A percentile compares a stretch with the other conserved stretches of the same genome.
Conservation (phyloP, 2,797 vertebrate species). For the Toxotes lorentzi region DNA sequence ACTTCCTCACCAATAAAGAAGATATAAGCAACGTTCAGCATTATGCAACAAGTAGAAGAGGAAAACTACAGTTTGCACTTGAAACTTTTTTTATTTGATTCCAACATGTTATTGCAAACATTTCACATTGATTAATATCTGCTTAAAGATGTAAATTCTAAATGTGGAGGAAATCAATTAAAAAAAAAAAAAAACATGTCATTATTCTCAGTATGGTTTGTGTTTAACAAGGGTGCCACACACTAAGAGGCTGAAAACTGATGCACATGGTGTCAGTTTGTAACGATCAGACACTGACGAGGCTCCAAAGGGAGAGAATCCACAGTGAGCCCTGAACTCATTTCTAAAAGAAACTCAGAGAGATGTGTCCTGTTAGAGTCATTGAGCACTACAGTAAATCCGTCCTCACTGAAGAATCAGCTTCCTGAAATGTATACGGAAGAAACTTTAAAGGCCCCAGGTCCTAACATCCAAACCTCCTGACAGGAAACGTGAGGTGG, state of each 20-base stretch:
- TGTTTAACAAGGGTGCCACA: not conserved
- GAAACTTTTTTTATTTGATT: conserved; percentile 42
- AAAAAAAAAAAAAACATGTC: not conserved
- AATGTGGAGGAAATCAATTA: not conserved
- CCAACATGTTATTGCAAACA: conserved; percentile 17
- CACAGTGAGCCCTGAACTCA: not conserved
- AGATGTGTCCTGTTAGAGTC: conserved; percentile 2
- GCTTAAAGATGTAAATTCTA: not conserved
- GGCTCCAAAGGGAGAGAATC: not conserved
- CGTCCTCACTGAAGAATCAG: conserved; percentile 5
- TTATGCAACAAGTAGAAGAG: conserved; percentile 18
- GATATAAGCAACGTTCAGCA: conserved; percentile 25
- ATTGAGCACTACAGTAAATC: not conserved
- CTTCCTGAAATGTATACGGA: conserved; percentile 18
- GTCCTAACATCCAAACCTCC: not conserved
- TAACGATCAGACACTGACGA: not conserved
- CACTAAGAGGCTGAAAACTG: not conserved
- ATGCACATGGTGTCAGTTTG: not conserved
- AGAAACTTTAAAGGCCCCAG: not conserved
- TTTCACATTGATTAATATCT: conserved; percentile 14
- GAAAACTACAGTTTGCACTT: conserved; percentile 4
- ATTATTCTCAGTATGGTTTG: not conserved
- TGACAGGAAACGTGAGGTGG: not conserved
- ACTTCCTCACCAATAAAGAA: conserved; percentile 28
- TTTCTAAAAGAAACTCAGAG: not conserved